Conservation (phyloP, 2,888 invertebrate species). For the Acanthosoma haemorrhoidale region DNA sequence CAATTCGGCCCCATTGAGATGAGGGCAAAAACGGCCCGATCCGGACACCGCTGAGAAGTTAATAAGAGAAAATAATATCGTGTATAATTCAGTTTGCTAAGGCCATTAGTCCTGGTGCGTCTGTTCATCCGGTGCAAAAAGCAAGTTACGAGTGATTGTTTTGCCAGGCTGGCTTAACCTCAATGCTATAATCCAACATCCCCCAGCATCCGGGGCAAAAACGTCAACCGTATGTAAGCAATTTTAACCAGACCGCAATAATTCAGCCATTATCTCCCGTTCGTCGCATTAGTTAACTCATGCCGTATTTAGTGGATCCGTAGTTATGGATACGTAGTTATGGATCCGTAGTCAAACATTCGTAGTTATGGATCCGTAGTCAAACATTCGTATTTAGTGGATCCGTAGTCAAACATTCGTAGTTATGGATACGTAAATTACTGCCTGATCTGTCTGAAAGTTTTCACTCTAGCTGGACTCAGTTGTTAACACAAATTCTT, state of each 20-base stretch:
- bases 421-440: too few species aligned
- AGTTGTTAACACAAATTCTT: too few species aligned
- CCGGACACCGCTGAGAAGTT: not conserved
- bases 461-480: too few species aligned
- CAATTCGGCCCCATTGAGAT: not conserved
- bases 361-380: too few species aligned
- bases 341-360: too few species aligned
- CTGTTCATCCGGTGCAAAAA: conserved; percentile 16
- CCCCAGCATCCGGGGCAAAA: not conserved
- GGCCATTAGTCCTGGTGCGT: conserved; percentile 17
- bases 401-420: too few species aligned
- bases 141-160: conserved; percentile 17
- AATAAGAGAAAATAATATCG: conserved; percentile 16
- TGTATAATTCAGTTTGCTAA: conserved; percentile 22
- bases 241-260: not conserved
- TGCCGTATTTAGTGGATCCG: too few species aligned
- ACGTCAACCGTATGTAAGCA: not conserved
- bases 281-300: too few species aligned
- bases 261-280: not conserved
- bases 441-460: too few species aligned
- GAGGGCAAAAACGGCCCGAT: not conserved
- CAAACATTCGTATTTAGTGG: too few species aligned
- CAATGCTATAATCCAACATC: not conserved
- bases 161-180: conserved; percentile 1
- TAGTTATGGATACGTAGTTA: too few species aligned